phyloP scores from a whole-genome alignment of 2,113 vertebrate species.

The Pimephales promelas region DNA sequence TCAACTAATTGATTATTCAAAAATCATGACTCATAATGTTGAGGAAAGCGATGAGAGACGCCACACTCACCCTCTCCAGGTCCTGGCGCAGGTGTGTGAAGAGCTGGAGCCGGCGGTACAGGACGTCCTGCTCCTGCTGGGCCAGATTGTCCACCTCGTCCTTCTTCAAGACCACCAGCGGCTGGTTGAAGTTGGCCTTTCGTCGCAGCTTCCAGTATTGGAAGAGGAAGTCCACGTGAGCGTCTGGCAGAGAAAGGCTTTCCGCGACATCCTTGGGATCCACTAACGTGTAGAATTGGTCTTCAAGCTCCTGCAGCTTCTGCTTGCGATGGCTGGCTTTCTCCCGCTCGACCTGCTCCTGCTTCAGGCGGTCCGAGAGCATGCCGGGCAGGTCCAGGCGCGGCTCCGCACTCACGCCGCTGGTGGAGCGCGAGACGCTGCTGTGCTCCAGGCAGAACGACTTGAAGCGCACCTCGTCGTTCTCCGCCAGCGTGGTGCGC shows the following conservation, averaged over 20 bases:
- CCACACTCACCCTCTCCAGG: slow-evolving; percentile 90
- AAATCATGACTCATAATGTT: too few species aligned
- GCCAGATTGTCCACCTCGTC: slow-evolving; percentile 97
- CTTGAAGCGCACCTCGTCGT: slow-evolving; percentile 97
- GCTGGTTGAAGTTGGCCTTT: slow-evolving; percentile 91
- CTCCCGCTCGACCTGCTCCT: slow-evolving; percentile 83
- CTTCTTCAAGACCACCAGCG: slow-evolving; percentile 87
- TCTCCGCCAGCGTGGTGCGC: slow-evolving; percentile 93
- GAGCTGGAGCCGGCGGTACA: slow-evolving; percentile 92
- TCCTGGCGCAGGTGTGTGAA: slow-evolving; percentile 97
- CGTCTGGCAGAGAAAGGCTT: slow-evolving; percentile 81
- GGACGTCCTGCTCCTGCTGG: slow-evolving; percentile 95
- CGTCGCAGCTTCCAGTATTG: slow-evolving; percentile 98
- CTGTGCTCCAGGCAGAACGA: slow-evolving; percentile 97
- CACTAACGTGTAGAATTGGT: slow-evolving; percentile 92
- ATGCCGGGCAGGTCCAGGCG: slow-evolving; percentile 38
- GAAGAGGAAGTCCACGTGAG: slow-evolving; percentile 91
- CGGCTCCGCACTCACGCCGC: background rate
- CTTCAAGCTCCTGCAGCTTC: slow-evolving; percentile 94
- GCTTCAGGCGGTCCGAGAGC: slow-evolving; percentile 70
- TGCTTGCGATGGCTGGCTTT: slow-evolving; percentile 92
- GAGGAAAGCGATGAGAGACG: too few species aligned
- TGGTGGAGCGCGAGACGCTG: slow-evolving; percentile 66
- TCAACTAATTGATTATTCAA: too few species aligned
- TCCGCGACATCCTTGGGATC: slow-evolving; percentile 88